A percentile compares a stretch with the other conserved stretches of the same genome.
These are phyloP conservation scores for Selene dorsalis DNA, from an alignment of 2,797 vertebrate species.

Conservation along the genomic window DNA sequence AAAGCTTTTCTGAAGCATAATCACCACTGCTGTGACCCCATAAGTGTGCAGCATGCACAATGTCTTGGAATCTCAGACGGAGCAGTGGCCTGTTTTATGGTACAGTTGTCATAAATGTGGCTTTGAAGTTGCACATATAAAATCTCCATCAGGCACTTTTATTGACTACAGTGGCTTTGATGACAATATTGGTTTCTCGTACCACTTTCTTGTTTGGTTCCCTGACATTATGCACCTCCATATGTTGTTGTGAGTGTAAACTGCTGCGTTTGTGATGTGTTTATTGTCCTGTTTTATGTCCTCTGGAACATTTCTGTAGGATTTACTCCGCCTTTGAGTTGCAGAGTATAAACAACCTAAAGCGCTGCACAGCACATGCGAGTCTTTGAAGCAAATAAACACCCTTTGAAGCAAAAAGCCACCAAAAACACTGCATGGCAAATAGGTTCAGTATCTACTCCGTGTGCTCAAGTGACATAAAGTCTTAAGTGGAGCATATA, in stretches of 20 bases:
- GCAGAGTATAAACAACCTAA: slow-evolving; percentile 63
- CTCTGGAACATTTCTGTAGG: slow-evolving; percentile 44
- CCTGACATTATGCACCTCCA: slow-evolving; percentile 6
- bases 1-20: slow-evolving; percentile 43
- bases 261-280: slow-evolving; percentile 32
- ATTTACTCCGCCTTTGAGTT: slow-evolving; percentile 55
- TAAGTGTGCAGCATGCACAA: slow-evolving; percentile 7
- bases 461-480: slow-evolving; percentile 16
- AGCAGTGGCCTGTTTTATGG: slow-evolving; percentile 24
- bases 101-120: slow-evolving; percentile 23
- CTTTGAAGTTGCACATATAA: slow-evolving; percentile 5
- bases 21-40: slow-evolving; percentile 22
- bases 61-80: slow-evolving; percentile 1
- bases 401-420: not conserved
- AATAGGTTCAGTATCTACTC: slow-evolving; percentile 35
- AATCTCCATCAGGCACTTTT: not conserved
- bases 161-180: slow-evolving; percentile 8
- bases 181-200: slow-evolving; percentile 13
- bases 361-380: slow-evolving; percentile 28
- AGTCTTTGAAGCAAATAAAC: slow-evolving; percentile 67
- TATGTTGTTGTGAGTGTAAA: slow-evolving; percentile 35
- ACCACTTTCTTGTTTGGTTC: slow-evolving; percentile 18
- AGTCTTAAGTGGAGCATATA: slow-evolving; percentile 20
- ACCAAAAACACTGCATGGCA: slow-evolving; percentile 25
- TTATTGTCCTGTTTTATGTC: slow-evolving; percentile 59